These are phyloP conservation scores for Bradysia coprophila DNA, from an alignment of 1,140 invertebrate species.

Conservation along the genomic window DNA sequence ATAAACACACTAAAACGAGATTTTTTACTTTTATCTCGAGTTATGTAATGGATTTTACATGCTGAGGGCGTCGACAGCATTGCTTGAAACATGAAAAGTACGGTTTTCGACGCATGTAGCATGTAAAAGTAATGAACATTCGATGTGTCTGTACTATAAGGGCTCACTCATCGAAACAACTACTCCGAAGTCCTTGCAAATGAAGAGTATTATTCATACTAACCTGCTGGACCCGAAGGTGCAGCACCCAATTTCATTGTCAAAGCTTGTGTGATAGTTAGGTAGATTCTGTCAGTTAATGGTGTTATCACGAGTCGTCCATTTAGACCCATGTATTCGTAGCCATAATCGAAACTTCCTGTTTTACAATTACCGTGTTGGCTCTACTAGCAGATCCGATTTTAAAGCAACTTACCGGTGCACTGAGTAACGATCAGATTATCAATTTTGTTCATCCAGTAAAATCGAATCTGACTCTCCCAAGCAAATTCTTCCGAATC, in stretches of 20 bases:
- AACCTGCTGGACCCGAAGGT: conserved; percentile 45
- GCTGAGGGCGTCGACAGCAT: no score
- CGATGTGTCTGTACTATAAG: conserved; percentile 1
- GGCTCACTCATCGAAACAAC: not conserved
- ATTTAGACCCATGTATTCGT: conserved; percentile 88
- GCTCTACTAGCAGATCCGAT: conserved; percentile 1
- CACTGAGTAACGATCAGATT: conserved; percentile 70
- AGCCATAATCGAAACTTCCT: conserved; percentile 71
- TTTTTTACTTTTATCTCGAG: no score
- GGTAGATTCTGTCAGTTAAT: conserved; percentile 76
- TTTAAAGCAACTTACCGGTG: no score
- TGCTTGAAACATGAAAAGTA: no score
- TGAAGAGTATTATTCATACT: no score
- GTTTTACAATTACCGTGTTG: no score
- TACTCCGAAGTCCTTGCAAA: not conserved
- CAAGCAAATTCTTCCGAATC: conserved; percentile 74
- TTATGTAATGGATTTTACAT: no score
- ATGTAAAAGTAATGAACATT: no score
- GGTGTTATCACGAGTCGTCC: conserved; percentile 79
- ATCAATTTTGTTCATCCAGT: conserved; percentile 69
- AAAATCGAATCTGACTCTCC: conserved; percentile 83
- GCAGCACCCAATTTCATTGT: conserved; percentile 79
- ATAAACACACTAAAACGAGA: no score
- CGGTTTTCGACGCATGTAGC: no score
- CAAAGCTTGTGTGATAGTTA: conserved; percentile 79